A percentile compares a stretch with the other conserved stretches of the same genome.
phyloP scores from a whole-genome alignment of 2,888 invertebrate genomes.

The Calameuta pallipes region DNA sequence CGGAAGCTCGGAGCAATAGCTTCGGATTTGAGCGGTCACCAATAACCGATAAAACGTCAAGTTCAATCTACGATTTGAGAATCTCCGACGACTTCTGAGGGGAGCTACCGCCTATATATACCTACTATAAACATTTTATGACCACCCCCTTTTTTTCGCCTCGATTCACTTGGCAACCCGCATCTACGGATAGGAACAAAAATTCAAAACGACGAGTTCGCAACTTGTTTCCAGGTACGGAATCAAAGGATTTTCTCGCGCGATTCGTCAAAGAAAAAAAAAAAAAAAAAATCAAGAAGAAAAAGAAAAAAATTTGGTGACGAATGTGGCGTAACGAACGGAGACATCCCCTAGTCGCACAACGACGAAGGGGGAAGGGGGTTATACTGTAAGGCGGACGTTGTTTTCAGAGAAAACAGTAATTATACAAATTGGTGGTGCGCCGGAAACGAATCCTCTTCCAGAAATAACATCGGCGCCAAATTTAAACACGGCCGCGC shows the following conservation, averaged over 20 bases:
- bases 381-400: not conserved
- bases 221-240: not conserved
- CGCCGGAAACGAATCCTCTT: conserved; percentile 49
- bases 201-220: not conserved
- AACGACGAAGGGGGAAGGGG: not conserved
- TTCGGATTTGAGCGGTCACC: not conserved
- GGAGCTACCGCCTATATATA: not conserved
- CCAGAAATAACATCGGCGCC: conserved; percentile 41
- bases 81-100: not conserved
- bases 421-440: conserved; percentile 49
- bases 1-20: not conserved
- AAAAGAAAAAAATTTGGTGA: not conserved
- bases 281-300: not conserved
- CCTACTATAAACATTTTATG: not conserved
- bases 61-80: not conserved
- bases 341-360: not conserved
- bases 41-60: not conserved
- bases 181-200: not conserved
- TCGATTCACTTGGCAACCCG: not conserved
- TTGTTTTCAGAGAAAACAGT: conserved; percentile 48
- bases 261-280: not conserved
- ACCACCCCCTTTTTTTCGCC: not conserved
- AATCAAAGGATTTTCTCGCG: not conserved
- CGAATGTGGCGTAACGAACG: conserved; percentile 6
- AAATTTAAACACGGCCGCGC: conserved; percentile 27